Conservation (phyloP, 1,140 invertebrate genomes). For the Paracyclopina nana region DNA sequence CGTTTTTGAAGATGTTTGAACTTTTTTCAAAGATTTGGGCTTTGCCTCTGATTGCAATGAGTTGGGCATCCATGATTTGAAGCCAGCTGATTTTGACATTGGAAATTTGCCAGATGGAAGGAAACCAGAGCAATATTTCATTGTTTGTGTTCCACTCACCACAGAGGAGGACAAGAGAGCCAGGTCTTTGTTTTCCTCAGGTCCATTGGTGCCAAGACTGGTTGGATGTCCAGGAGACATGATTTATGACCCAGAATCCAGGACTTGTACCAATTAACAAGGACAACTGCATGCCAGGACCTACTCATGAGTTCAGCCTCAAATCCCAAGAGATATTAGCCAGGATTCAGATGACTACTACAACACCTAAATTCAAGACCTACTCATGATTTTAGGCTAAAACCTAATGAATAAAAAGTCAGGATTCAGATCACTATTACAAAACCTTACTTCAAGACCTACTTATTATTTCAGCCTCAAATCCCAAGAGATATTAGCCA, state of each 20-base stretch:
- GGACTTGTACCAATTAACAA: no score
- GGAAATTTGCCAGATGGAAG: background rate
- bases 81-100: conserved; percentile 1
- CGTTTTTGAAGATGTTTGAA: background rate
- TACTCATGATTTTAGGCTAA: no score
- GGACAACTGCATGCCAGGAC: no score
- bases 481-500: no score
- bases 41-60: background rate
- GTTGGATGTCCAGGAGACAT: background rate
- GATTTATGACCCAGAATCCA: background rate
- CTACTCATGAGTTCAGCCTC: no score
- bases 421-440: no score
- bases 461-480: no score
- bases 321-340: no score
- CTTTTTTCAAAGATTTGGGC: background rate
- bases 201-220: background rate
- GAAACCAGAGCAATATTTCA: background rate
- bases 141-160: background rate
- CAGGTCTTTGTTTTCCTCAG: background rate
- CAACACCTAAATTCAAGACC: no score
- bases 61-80: background rate
- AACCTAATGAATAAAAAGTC: no score
- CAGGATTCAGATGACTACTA: no score
- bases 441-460: no score
- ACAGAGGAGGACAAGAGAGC: background rate